phyloP scores from a whole-genome alignment of 2,888 invertebrate genomes.

The Pseudanteris insignis region DNA sequence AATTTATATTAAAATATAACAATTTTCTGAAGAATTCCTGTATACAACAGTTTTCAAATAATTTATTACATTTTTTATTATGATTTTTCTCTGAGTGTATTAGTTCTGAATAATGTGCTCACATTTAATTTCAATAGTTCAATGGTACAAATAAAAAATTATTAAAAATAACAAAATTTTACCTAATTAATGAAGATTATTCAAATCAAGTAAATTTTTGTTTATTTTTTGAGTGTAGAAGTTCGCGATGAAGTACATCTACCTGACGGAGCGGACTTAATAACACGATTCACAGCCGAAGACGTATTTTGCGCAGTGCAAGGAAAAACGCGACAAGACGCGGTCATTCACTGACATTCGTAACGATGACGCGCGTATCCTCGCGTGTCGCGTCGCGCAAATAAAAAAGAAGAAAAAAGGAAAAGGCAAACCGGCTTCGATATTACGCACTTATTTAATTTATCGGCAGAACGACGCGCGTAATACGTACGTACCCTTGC shows the following conservation, averaged over 20 bases:
- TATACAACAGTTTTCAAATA: too few relatives aligned
- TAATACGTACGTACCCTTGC: constrained; percentile 38
- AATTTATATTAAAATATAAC: too few relatives aligned
- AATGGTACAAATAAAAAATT: too few relatives aligned
- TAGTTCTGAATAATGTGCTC: too few relatives aligned
- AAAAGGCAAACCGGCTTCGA: constrained; percentile 44
- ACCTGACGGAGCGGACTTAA: not conserved
- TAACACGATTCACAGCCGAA: constrained; percentile 3
- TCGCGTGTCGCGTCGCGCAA: constrained; percentile 37
- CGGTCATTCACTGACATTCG: constrained; percentile 43
- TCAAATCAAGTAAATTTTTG: too few relatives aligned
- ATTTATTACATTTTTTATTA: too few relatives aligned
- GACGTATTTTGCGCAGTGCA: constrained; percentile 6
- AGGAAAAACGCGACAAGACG: constrained; percentile 15
- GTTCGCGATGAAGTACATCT: not conserved
- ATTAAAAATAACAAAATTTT: too few relatives aligned
- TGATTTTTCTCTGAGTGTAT: too few relatives aligned
- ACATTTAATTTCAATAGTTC: too few relatives aligned
- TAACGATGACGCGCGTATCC: constrained; percentile 41
- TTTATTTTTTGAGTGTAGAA: constrained; percentile 3
- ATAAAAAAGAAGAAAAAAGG: too few relatives aligned
- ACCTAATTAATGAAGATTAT: too few relatives aligned
- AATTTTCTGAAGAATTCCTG: too few relatives aligned
- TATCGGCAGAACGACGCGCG: constrained; percentile 31
- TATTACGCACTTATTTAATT: constrained; percentile 45